Evolutionary conservation across 92 coral and sea anemone species (phyloP), one percentile per base, ranked within the genome.

Genomic region (Palythoa grandiflora): DNA sequence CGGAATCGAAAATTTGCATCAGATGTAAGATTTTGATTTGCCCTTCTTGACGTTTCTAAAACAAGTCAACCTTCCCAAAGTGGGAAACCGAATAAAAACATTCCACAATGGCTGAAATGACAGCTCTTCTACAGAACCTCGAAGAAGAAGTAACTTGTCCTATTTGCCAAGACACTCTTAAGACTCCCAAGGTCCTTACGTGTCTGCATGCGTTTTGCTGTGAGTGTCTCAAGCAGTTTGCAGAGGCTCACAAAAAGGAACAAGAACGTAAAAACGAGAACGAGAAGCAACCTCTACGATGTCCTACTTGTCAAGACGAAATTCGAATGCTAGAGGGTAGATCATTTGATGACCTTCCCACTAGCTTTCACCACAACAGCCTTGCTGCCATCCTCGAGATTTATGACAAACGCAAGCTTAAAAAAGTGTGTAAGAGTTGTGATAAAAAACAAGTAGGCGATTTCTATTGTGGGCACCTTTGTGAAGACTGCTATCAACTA

Each of bases 121-220:
- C 0, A 70, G 74, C 74, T 70, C 74, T 70, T 20, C 74, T 70
- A 19, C 74, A 70, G 14, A 40, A 70, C 11, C 38, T 70, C n/a
- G 74, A 70, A 70, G 74, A 70, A 5, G 74, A 70, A 70, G 74
- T 70, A 9, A 70, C 47, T 9, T 70, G 74, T 70, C 40, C 74
- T 36, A 70, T 70, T 2, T 70, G 74, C 74, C 74, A 70, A 70
- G 74, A 70, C 6, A 36, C 38, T 1, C 38, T 70, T 70, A 70
- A n/a, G 47, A 70, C 6, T 6, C 74, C 74, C 8, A 70, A 70
- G 38, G 9, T 36, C 11, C 47, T 70, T 35, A 47, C 47, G 3
- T 70, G 74, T 70, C 74, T 70, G 17, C 74, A 70, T 17, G 38
- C 44, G 1, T 70, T 70, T 70, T 70, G 74, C 74, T 70, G 74